Base-by-base conservation (phyloP, 2,113 vertebrate genomes). In the Urocitellus parryii region DNA sequence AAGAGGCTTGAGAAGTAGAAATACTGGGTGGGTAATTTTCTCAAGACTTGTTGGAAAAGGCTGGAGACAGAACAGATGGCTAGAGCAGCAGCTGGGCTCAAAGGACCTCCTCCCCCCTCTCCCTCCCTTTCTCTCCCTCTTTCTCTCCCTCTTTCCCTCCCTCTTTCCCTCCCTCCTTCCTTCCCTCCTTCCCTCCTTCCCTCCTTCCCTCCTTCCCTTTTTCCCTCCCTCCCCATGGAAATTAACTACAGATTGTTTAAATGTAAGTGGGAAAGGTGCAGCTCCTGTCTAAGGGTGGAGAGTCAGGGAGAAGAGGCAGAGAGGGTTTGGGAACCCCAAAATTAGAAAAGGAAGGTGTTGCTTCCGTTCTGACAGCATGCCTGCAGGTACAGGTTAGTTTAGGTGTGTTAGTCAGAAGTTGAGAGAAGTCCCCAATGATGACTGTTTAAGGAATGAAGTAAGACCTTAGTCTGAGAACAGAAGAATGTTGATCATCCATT, bases 141-240 rank as follows among this genome's bases (percentile, higher is more conserved):
- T 11, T n/a, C n/a, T n/a, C n/a, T 12, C 48, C 48, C 4, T 12
- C 48, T 4, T 2, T 2, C 48, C 10, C 0, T 48, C 48, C 48
- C 1, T 48, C 48, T 2, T 0, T 12, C 48, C 48, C 11, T 12
- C 48, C 10, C 1, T 11, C 48, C 48, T 11, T 11, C 48, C 48
- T 2, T 12, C 48, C 48, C 4, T 12, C 48, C 10, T 2, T 12
- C 48, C 48, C 11, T 12, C 48, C 10, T 2, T 48, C 48, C 11
- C 2, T 0, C 11, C 11, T 0, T 12, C 48, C 2, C 12, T 51
- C 9, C 48, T 0, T 51, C 11, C 48, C 48, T 51, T 11, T 11
- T 51, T 13, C 2, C 48, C 12, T 13, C 48, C 48, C 12, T 51
- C 48, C 48, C 48, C 39, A 14, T n/a, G 20, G 51, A 90, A 70